These are phyloP conservation scores for Tolmerus cingulatus DNA, from an alignment of 2,888 invertebrate genomes.

Conservation along the genomic window DNA sequence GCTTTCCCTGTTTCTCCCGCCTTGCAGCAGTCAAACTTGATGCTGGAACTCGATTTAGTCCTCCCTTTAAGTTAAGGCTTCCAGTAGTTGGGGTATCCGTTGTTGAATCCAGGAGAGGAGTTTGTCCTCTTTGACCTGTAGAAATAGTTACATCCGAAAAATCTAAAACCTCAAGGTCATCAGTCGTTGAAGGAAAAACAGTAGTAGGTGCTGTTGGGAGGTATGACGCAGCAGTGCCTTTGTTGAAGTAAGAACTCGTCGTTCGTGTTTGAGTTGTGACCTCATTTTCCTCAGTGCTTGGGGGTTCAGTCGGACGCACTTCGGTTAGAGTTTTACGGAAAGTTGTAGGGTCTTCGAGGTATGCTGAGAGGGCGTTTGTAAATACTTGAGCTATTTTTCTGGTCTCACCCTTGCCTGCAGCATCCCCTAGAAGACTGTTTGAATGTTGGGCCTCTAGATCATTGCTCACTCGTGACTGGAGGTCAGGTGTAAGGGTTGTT, in stretches of 20 bases:
- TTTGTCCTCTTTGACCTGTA: conserved; percentile 59
- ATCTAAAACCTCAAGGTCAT: conserved; percentile 78
- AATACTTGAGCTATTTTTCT: conserved; percentile 85
- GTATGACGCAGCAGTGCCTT: conserved; percentile 57
- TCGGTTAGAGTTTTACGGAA: conserved; percentile 79
- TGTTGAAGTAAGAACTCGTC: conserved; percentile 53
- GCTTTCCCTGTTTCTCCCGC: neutral
- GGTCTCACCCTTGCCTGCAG: conserved; percentile 68
- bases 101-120: conserved; percentile 36
- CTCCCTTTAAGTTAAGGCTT: neutral
- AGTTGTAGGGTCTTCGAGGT: conserved; percentile 82
- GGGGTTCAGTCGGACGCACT: conserved; percentile 81
- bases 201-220: conserved; percentile 56
- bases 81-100: conserved; percentile 60
- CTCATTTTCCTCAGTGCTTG: conserved; percentile 64
- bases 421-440: conserved; percentile 69
- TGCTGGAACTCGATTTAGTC: conserved; percentile 4
- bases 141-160: conserved; percentile 74
- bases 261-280: conserved; percentile 54
- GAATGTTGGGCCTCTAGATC: conserved; percentile 72
- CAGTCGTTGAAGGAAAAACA: conserved; percentile 65
- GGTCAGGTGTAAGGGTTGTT: conserved; percentile 65
- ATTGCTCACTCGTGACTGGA: conserved; percentile 51
- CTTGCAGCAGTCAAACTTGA: neutral
- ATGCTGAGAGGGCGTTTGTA: conserved; percentile 82